phyloP scores from a whole-genome alignment of 2,888 invertebrate species.

The Melanostoma mellinum region DNA sequence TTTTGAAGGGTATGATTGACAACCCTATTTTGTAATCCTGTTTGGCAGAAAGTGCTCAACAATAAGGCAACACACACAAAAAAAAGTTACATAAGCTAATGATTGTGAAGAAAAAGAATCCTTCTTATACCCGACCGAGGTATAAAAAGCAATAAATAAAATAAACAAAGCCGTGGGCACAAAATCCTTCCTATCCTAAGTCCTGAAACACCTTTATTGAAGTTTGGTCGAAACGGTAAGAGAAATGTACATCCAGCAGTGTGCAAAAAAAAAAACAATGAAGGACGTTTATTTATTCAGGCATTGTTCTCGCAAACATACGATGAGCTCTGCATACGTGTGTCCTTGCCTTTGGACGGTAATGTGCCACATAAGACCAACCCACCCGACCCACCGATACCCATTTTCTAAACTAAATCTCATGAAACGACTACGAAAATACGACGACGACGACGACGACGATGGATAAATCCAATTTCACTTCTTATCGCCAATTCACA shows the following conservation, averaged over 20 bases:
- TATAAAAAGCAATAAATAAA: slow-evolving; percentile 46
- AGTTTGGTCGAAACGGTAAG: slow-evolving; percentile 29
- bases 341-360: slow-evolving; percentile 31
- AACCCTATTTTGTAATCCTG: slow-evolving; percentile 15
- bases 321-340: slow-evolving; percentile 23
- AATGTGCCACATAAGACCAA: slow-evolving; percentile 12
- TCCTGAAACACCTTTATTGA: slow-evolving; percentile 51
- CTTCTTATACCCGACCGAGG: neutral
- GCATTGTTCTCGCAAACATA: slow-evolving; percentile 21
- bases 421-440: slow-evolving; percentile 6
- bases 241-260: neutral
- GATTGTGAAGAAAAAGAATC: slow-evolving; percentile 48
- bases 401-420: slow-evolving; percentile 48
- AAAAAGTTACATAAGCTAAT: slow-evolving; percentile 61
- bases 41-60: slow-evolving; percentile 30
- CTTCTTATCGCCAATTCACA: slow-evolving; percentile 71
- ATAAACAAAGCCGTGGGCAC: slow-evolving; percentile 49
- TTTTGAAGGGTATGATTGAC: slow-evolving; percentile 38
- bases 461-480: slow-evolving; percentile 67
- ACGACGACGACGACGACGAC: slow-evolving; percentile 17
- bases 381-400: neutral
- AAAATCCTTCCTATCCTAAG: slow-evolving; percentile 53
- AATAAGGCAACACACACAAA: slow-evolving; percentile 37
- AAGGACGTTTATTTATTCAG: slow-evolving; percentile 56
- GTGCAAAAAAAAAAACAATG: slow-evolving; percentile 49